Base-by-base conservation (phyloP, 2,888 invertebrate species). In the Lycophotia porphyrea region DNA sequence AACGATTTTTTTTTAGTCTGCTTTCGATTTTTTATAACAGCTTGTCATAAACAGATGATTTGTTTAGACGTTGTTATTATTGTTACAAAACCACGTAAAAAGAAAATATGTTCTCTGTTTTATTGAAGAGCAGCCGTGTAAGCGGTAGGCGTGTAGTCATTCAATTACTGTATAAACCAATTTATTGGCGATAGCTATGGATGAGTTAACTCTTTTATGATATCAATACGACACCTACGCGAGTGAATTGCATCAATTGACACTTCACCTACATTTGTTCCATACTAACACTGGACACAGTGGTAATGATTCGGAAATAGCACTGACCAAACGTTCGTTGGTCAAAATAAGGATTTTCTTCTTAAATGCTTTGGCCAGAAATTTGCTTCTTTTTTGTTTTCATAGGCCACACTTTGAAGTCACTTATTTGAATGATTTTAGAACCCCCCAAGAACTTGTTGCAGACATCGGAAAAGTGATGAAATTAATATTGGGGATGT, bases 201-300 rank as follows among this genome's bases (percentile, higher is more conserved):
- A 72, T 80, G 77, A 78, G 78, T 76, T 79, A 78, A 78, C 84
- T 72, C 74, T 86, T 85, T 82, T 86, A 84, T 81, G 84, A 78
- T 81, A 81, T 74, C 86, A 84, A 84, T 84, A 78, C 61, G 47
- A 44, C 67, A 49, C 7, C 27, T 18, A 58, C 64, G 47, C 65
- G 44, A 58, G 58, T 67, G 42, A 69, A 71, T 80, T 42, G 55
- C 75, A 82, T 78, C 65, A 74, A 83, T 76, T 71, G 80, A 65
- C 72, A 72, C 66, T 74, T 74, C 64, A 72, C 67, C 49, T 65
- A 73, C 60, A 68, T 73, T 74, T 64, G 31, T 21, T 72, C 60
- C 21, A 39, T 63, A 52, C 42, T 27, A 21, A n/a, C 31, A 49
- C 7, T 39, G 27, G 8, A 21, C 49, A 36, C 39, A 55, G n/a